Percentiles rank a stretch among this genome's conserved stretches.
These are phyloP conservation scores for Morpho achilles DNA, from an alignment of 2,888 invertebrate genomes.

Conservation along the genomic window DNA sequence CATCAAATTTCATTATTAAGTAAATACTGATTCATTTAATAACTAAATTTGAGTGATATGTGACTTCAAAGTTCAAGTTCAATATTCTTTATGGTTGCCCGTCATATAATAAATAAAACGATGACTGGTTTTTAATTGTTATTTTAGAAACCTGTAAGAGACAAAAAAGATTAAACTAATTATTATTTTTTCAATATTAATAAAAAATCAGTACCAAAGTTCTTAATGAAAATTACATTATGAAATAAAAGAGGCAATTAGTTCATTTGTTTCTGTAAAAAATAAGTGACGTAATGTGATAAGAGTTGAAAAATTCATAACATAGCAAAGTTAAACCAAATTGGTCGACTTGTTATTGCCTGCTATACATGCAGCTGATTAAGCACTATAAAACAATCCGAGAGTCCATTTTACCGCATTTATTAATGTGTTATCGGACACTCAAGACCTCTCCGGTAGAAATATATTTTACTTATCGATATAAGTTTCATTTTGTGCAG, in stretches of 20 bases:
- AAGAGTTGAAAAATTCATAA: conserved; percentile 10
- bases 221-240: too few species aligned
- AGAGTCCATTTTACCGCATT: conserved; percentile 50
- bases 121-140: too few species aligned
- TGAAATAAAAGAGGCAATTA: conserved; percentile 17
- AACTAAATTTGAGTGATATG: too few species aligned
- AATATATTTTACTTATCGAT: conserved; percentile 30
- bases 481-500: conserved; percentile 41
- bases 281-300: too few species aligned
- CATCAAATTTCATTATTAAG: background rate
- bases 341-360: conserved; percentile 31
- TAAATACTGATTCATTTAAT: too few species aligned
- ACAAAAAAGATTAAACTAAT: too few species aligned
- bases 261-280: conserved; percentile 17
- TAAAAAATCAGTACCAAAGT: too few species aligned
- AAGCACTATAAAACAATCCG: conserved; percentile 55
- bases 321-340: conserved; percentile 16
- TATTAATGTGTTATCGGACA: conserved; percentile 53
- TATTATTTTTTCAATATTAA: too few species aligned
- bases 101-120: too few species aligned
- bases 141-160: too few species aligned
- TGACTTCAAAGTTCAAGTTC: too few species aligned
- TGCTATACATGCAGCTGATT: conserved; percentile 27
- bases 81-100: too few species aligned
- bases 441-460: conserved; percentile 38